Conservation (phyloP, 1,140 invertebrate species). For the Caenorhabditis brenneri region DNA sequence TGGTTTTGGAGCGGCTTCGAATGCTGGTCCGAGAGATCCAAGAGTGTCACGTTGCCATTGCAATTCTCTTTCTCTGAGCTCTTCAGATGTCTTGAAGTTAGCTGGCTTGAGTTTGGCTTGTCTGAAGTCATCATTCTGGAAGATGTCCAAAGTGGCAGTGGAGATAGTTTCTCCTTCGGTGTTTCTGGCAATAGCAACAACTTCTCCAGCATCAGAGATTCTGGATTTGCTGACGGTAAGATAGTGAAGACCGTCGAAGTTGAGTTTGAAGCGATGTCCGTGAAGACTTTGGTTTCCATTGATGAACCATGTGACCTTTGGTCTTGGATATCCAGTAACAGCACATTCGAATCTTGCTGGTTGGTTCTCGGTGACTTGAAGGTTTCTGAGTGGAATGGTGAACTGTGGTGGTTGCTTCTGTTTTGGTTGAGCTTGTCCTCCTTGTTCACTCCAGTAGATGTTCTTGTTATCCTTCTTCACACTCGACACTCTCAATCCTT, state of each 20-base stretch:
- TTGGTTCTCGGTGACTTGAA: conserved; percentile 64
- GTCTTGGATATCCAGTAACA: conserved; percentile 65
- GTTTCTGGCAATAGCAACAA: conserved; percentile 67
- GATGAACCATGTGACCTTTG: conserved; percentile 70
- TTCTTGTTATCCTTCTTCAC: conserved; percentile 63
- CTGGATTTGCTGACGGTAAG: conserved; percentile 63
- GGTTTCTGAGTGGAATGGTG: conserved; percentile 64
- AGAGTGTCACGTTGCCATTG: conserved; percentile 62
- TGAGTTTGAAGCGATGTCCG: conserved; percentile 67
- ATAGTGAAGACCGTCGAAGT: conserved; percentile 68
- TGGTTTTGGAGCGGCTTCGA: conserved; percentile 68
- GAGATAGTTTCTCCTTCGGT: conserved; percentile 66
- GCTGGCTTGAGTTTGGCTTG: conserved; percentile 64
- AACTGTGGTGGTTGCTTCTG: conserved; percentile 62
- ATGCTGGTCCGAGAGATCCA: conserved; percentile 59
- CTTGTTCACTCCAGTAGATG: conserved; percentile 62
- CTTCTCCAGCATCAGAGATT: conserved; percentile 68
- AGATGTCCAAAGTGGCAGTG: conserved; percentile 66
- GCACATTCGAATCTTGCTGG: conserved; percentile 70
- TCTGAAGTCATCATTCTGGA: conserved; percentile 68
- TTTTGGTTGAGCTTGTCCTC: conserved; percentile 42
- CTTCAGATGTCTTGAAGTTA: conserved; percentile 63
- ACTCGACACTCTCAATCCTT: conserved; percentile 61
- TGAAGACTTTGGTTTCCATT: conserved; percentile 69
- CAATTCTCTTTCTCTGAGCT: conserved; percentile 58